Evolutionary conservation across 2,113 vertebrate genomes (phyloP), one percentile per base, ranked within the genome.

Genomic region (Syrmaticus mikado): DNA sequence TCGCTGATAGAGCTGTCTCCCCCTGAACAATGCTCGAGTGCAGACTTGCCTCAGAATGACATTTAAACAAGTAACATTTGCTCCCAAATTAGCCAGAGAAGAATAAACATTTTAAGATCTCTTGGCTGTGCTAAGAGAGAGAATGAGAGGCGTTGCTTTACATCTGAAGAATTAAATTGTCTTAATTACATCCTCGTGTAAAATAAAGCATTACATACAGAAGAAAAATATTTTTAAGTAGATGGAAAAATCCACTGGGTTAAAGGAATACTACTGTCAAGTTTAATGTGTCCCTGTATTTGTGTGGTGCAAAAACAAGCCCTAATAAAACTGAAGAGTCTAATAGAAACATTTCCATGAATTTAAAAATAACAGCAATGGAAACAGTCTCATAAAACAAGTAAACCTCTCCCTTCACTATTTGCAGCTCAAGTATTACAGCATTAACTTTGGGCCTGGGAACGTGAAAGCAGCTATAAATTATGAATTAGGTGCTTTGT

Each of bases 151-250:
- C 41, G 25, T 78, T 84, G 71, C 80, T 86, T 71, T 83, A 78
- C 74, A 84, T 91, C 40, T 81, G 64, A 95, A 84, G 73, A 93
- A 89, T 36, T 89, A 68, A 90, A 92, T 85, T 70, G 64, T 77
- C 81, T 93, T 96, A 96, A 95, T 95, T 91, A 79, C 79, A 95
- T 95, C 94, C 87, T 95, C 77, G 90, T 92, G 90, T 66, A 95
- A 92, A 95, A 93, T 77, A 85, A 89, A 93, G 80, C 82, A 87
- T 94, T 90, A 90, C 82, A 82, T n/a, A 80, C 27, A 73, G 55
- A 92, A 91, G 62, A 95, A 82, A 93, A 93, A 73, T 76, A 91
- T 85, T 92, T 96, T 87, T 70, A 93, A 95, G 58, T 73, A 92
- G 50, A 92, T 89, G 84, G 91, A 93, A 96, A 96, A 96, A 91